phyloP scores from a whole-genome alignment of 2,888 invertebrate species.

The Drosophila cognata region DNA sequence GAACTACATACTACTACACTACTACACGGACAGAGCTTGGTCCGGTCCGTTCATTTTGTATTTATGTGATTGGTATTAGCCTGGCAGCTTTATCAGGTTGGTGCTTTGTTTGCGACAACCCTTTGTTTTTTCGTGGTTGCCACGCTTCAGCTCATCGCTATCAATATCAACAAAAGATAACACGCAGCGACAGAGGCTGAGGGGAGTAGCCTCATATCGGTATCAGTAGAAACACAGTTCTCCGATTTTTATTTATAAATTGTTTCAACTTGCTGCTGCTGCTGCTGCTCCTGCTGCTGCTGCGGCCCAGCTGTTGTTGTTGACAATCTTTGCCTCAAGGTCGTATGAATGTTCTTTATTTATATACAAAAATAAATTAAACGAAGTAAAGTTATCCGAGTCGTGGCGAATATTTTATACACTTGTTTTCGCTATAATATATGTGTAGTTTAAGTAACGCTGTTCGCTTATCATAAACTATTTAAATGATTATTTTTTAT shows the following conservation, averaged over 20 bases:
- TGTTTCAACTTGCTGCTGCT: slow-evolving; percentile 34
- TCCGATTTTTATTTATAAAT: slow-evolving; percentile 57
- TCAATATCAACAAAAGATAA: slow-evolving; percentile 74
- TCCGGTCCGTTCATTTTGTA: neutral
- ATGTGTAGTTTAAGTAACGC: neutral
- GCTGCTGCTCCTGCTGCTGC: slow-evolving; percentile 21
- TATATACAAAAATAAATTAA: slow-evolving; percentile 2
- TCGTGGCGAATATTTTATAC: slow-evolving; percentile 6
- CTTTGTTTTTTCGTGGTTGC: slow-evolving; percentile 17
- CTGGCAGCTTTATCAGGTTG: slow-evolving; percentile 48
- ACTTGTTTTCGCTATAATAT: neutral
- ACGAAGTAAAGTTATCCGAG: neutral
- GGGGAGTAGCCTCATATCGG: slow-evolving; percentile 21
- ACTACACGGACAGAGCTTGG: neutral
- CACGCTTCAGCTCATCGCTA: slow-evolving; percentile 34
- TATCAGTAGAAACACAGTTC: slow-evolving; percentile 44
- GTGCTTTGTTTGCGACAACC: slow-evolving; percentile 1
- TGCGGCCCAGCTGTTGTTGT: slow-evolving; percentile 48
- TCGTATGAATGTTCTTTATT: slow-evolving; percentile 53
- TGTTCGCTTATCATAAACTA: neutral
- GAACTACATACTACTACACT: neutral
- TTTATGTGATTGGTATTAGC: slow-evolving; percentile 18
- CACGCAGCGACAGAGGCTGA: slow-evolving; percentile 15
- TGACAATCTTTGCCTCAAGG: slow-evolving; percentile 58
- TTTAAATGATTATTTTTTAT: neutral